Evolutionary conservation across 2,797 vertebrate species (phyloP), one percentile per base, ranked within the genome.

Genomic region (Xerus rutilus): DNA sequence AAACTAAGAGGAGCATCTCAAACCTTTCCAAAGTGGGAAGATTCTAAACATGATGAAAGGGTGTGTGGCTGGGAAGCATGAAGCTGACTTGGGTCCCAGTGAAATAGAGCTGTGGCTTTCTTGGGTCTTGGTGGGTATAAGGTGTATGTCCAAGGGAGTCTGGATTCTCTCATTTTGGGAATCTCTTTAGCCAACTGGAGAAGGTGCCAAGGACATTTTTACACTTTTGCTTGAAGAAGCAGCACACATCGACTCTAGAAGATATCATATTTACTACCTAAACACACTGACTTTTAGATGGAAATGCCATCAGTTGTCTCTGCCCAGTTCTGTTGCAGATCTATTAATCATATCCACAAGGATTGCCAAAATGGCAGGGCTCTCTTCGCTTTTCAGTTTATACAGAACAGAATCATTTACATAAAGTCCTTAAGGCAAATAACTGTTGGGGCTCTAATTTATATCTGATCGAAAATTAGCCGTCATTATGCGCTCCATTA

Each of bases 361-460:
- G 99, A 99, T 98, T 98, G 98, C 98, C 98, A 98, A 98, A 94
- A 98, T 98, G 98, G 98, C 98, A 97, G 98, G 97, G 97, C 98
- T 97, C 97, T 98, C 98, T 97, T 98, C 97, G 93, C 99, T 98
- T 99, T 98, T 99, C 99, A 99, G 99, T 99, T 99, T 99, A 99
- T 99, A 99, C 99, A 99, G 99, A 99, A 99, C 99, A 99, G 99
- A 99, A 99, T 99, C 99, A 99, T 99, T 99, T 99, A 99, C 99
- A 99, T 99, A 99, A 99, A 99, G 99, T 99, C 99, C 99, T 99
- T 99, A 99, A 99, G 99, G 99, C 99, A 99, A 99, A 99, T 99
- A 99, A 99, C 99, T 99, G 99, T 99, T 99, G 99, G 99, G 99
- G 99, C 99, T 99, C 99, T 99, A 99, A 99, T 99, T 99, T 99